Evolutionary conservation across 1,140 invertebrate genomes (phyloP), one percentile per base, ranked within the genome.

Genomic region (Plectrocnemia conspersa): DNA sequence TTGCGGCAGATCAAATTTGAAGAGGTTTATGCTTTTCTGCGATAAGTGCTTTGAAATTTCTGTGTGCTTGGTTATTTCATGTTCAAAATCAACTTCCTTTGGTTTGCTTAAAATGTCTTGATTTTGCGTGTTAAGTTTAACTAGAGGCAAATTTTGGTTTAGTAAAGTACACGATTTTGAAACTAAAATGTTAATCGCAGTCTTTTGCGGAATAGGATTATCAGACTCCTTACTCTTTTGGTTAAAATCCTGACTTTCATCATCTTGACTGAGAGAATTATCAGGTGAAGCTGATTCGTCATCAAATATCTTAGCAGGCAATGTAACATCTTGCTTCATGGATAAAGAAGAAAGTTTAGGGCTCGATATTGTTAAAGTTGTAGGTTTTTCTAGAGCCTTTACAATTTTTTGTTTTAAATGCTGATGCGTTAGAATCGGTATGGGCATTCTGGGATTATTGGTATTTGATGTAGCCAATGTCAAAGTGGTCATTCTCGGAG

Each of bases 231-330:
- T n/a, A n/a, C n/a, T n/a, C n/a, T n/a, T n/a, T n/a, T n/a, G n/a
- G n/a, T n/a, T n/a, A n/a, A n/a, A n/a, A n/a, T 29, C n/a, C n/a
- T 50, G 40, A 15, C 9, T 40, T 13, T 24, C 38, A 41, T 60
- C 54, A 49, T 60, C 54, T 22, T 56, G 49, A 38, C 49, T 59
- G 6, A 56, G 22, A n/a, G 53, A 78, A 64, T 69, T 78, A 54
- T 75, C 75, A 15, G 79, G 79, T 5, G 79, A 81, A 0, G 76
- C 74, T 0, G 73, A 78, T 56, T 80, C 79, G 62, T 80, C 78
- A 70, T 81, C 77, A 59, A 81, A 80, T 61, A 81, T 80, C 64
- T 81, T 79, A 7, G 78, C 79, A 6, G 79, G 79, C 13, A 81
- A 65, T 18, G 72, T 72, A 9, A 66, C 74, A 50, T 80, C 77